phyloP scores from a whole-genome alignment of 2,888 invertebrate species.

The Lobophora halterata region DNA sequence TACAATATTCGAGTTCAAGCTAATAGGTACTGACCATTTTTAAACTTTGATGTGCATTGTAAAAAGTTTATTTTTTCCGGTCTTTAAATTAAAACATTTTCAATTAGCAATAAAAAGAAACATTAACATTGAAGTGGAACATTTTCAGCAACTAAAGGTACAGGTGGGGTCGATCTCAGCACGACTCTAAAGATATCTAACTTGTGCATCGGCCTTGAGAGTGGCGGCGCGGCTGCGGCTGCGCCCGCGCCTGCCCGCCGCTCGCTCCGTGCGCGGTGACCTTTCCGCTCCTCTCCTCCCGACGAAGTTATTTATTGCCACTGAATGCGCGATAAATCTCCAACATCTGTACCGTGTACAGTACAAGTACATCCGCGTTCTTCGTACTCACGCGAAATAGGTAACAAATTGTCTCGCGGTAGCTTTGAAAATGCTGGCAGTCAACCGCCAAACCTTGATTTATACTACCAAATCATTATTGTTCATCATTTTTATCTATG shows the following conservation, averaged over 20 bases:
- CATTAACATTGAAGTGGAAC: conserved; percentile 24
- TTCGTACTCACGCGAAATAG: conserved; percentile 42
- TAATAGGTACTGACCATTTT: too few species aligned
- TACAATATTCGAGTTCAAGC: too few species aligned
- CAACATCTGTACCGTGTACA: conserved; percentile 51
- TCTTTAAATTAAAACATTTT: too few species aligned
- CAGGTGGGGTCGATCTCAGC: conserved; percentile 61
- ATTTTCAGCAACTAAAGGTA: conserved; percentile 39
- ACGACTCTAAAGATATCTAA: conserved; percentile 58
- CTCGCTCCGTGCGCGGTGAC: conserved; percentile 46
- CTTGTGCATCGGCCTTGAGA: conserved; percentile 69
- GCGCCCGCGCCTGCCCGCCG: conserved; percentile 36
- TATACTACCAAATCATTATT: conserved; percentile 15
- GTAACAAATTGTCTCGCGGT: conserved; percentile 43
- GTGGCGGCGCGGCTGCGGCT: conserved; percentile 50
- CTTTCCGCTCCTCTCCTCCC: conserved; percentile 59
- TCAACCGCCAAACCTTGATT: conserved; percentile 23
- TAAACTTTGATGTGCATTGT: too few species aligned
- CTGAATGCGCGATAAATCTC: conserved; percentile 62
- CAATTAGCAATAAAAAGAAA: conserved; percentile 18
- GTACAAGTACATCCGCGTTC: conserved; percentile 72
- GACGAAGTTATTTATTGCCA: conserved; percentile 61
- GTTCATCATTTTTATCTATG: conserved; percentile 15
- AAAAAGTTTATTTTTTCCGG: too few species aligned
- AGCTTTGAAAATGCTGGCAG: conserved; percentile 42